A percentile compares a stretch with the other conserved stretches of the same genome.
Evolutionary conservation across 2,888 invertebrate genomes (phyloP).

Genomic region (Chymomyza procnemis): DNA sequence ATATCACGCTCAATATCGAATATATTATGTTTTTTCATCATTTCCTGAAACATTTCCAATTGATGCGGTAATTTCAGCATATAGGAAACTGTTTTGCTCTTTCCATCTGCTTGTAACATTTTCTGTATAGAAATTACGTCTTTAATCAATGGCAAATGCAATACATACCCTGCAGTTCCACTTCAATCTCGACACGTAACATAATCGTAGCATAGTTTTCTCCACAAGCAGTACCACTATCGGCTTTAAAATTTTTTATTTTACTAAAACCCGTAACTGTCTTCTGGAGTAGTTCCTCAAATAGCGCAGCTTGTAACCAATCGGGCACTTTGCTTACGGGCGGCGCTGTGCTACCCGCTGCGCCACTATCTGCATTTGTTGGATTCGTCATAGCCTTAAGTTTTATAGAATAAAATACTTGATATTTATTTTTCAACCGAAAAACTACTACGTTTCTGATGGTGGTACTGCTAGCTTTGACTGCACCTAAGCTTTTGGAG

Average conservation of each 20-base stretch:
- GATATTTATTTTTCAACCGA: too few species aligned
- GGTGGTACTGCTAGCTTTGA: too few species aligned
- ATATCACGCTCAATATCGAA: conserved; percentile 60
- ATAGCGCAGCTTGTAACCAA: conserved; percentile 52
- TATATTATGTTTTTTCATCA: conserved; percentile 37
- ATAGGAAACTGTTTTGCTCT: conserved; percentile 29
- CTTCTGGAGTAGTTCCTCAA: conserved; percentile 42
- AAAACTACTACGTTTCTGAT: too few species aligned
- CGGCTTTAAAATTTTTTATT: conserved; percentile 42
- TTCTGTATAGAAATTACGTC: too few species aligned
- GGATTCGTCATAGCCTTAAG: not conserved
- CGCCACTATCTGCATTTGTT: not conserved
- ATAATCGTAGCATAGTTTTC: conserved; percentile 67
- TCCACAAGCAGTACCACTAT: conserved; percentile 50
- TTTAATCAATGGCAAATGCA: too few species aligned
- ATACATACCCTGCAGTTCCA: conserved; percentile 11
- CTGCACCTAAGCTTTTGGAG: too few species aligned
- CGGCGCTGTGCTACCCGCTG: not conserved
- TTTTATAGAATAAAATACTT: too few species aligned
- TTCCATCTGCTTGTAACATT: conserved; percentile 26
- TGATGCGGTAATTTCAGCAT: conserved; percentile 51
- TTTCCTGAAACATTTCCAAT: not conserved
- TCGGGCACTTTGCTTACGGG: conserved; percentile 25
- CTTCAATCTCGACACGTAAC: conserved; percentile 46
- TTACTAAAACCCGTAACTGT: conserved; percentile 39